These are phyloP conservation scores for Colletes collaris DNA, from an alignment of 2,888 invertebrate genomes.

Conservation along the genomic window DNA sequence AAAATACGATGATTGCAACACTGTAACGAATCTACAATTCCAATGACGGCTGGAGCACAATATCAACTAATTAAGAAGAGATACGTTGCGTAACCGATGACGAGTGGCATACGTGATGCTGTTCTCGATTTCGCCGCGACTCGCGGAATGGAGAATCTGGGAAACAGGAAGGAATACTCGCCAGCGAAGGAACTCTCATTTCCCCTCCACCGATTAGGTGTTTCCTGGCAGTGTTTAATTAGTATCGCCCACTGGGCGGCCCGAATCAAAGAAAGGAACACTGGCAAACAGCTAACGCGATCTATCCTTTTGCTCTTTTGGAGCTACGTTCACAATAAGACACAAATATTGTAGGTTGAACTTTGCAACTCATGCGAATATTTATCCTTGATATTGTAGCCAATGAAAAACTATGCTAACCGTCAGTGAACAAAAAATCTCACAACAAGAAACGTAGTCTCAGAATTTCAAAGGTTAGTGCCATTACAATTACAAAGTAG, in stretches of 20 bases:
- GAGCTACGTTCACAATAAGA: no score
- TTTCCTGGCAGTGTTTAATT: conserved; percentile 46
- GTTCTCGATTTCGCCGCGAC: conserved; percentile 15
- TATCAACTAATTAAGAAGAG: conserved; percentile 59
- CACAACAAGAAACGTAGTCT: no score
- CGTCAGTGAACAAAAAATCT: no score
- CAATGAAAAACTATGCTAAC: no score
- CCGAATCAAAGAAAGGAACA: conserved; percentile 25
- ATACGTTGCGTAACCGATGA: conserved; percentile 49
- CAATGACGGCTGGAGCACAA: conserved; percentile 34
- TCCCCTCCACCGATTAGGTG: conserved; percentile 37
- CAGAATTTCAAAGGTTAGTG: no score
- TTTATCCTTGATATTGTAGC: no score
- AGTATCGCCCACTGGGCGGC: conserved; percentile 20
- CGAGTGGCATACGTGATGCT: conserved; percentile 20
- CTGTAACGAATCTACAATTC: conserved; percentile 22
- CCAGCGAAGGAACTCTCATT: conserved; percentile 37
- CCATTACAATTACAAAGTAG: no score
- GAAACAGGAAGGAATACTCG: conserved; percentile 46
- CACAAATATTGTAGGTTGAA: no score
- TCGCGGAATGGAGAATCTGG: conserved; percentile 20
- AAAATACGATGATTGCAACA: conserved; percentile 53
- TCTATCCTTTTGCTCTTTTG: no score
- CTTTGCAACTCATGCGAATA: no score
- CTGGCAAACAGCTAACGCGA: no score